These are phyloP conservation scores for Microctenopoma stevenorrisi DNA, from an alignment of 2,797 vertebrate genomes.

Conservation along the genomic window DNA sequence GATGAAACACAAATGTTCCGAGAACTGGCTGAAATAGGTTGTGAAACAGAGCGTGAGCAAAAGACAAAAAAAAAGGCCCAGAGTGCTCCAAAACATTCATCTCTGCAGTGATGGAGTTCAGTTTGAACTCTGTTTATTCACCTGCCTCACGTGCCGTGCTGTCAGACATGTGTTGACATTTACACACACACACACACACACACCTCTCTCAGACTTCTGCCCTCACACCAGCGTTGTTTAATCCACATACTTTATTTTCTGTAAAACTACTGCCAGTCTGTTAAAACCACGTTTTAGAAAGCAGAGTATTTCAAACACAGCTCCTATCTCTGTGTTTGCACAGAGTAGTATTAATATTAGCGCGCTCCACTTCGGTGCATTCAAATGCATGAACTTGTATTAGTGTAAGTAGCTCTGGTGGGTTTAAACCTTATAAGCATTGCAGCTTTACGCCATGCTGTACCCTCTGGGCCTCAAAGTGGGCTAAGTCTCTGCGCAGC, in stretches of 20 bases:
- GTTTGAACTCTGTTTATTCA: neutral
- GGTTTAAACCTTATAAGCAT: slow-evolving; percentile 50
- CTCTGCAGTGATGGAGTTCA: neutral
- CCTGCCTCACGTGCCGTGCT: neutral
- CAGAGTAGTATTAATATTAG: slow-evolving; percentile 37
- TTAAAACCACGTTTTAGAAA: slow-evolving; percentile 46
- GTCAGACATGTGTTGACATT: neutral
- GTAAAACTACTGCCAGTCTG: slow-evolving; percentile 38
- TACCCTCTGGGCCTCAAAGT: slow-evolving; percentile 30
- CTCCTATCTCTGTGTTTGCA: slow-evolving; percentile 36
- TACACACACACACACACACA: neutral
- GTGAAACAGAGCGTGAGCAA: slow-evolving; percentile 56
- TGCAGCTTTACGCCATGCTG: slow-evolving; percentile 43
- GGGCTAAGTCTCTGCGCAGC: slow-evolving; percentile 33
- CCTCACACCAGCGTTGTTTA: slow-evolving; percentile 19
- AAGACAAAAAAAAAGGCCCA: slow-evolving; percentile 19
- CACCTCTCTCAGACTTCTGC: slow-evolving; percentile 6
- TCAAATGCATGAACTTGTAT: slow-evolving; percentile 49
- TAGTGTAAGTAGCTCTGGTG: slow-evolving; percentile 60
- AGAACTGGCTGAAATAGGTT: slow-evolving; percentile 59
- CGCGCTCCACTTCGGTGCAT: slow-evolving; percentile 37
- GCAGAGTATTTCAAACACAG: slow-evolving; percentile 39
- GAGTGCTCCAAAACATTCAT: slow-evolving; percentile 22
- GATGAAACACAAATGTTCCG: slow-evolving; percentile 62
- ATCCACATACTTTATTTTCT: slow-evolving; percentile 39